These are phyloP conservation scores for Calliphora vomitoria DNA, from an alignment of 2,888 invertebrate species.

Conservation along the genomic window DNA sequence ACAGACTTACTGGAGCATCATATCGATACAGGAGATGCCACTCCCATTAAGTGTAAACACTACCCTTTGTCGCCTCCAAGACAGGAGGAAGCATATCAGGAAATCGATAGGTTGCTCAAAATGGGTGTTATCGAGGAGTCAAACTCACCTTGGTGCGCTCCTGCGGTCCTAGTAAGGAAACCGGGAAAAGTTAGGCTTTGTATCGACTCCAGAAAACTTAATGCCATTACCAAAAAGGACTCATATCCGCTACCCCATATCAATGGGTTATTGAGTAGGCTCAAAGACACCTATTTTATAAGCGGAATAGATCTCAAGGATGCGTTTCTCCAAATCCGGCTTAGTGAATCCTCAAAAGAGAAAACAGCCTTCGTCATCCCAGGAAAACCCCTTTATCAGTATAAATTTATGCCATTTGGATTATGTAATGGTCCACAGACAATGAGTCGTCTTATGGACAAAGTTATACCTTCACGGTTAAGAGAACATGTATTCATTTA, in stretches of 20 bases:
- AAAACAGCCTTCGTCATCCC: too few species aligned
- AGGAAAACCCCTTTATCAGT: too few species aligned
- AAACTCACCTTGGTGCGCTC: not conserved
- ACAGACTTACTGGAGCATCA: constrained; percentile 3
- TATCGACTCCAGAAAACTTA: not conserved
- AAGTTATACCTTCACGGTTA: too few species aligned
- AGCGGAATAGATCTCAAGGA: not conserved
- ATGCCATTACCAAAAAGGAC: not conserved
- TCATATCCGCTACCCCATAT: not conserved
- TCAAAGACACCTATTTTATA: not conserved
- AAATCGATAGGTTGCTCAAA: not conserved
- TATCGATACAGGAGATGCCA: not conserved
- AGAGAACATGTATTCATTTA: too few species aligned
- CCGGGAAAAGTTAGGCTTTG: not conserved
- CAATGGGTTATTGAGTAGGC: not conserved
- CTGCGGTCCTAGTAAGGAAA: not conserved
- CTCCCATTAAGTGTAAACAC: constrained; percentile 7
- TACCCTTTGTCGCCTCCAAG: not conserved
- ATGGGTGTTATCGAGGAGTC: constrained; percentile 7
- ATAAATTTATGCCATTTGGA: too few species aligned
- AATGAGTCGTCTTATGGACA: too few species aligned
- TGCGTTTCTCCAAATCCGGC: not conserved
- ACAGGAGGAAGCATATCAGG: not conserved
- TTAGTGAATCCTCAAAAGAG: too few species aligned
- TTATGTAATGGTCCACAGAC: too few species aligned